Evolutionary conservation across 2,797 vertebrate genomes (phyloP), one percentile per base, ranked within the genome.

Genomic region (Phalloptychus januarius): DNA sequence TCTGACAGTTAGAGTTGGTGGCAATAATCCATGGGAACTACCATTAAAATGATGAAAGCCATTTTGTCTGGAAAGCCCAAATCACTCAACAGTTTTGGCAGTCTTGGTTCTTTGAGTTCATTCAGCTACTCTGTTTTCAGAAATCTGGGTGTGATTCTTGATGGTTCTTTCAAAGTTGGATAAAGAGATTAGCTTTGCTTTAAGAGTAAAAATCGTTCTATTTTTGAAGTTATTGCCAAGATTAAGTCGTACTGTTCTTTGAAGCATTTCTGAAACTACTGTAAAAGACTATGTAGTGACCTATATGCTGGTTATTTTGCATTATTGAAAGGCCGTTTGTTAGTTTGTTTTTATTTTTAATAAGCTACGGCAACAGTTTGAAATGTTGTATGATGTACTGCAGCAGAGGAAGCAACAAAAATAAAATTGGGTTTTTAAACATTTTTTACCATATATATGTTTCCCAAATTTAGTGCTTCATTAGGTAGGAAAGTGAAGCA

Each of bases 71-170:
- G 36, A 67, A 67, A 69, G 65, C 36, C 38, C 38, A 69, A 69
- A 69, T 69, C 65, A 69, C 38, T 42, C 36, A 69, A 13, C 65
- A 69, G 38, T 69, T 69, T 33, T 69, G 38, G 65, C 65, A 69
- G 13, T 67, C 36, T 40, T 67, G 63, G 36, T 23, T 69, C 38
- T 69, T 69, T 69, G 38, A 5, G 33, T 69, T 40, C 36, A 69
- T 69, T 23, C 36, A 42, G 38, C 25, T 25, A 42, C 65, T 67
- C 18, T 69, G 23, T 40, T 42, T 69, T 69, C 8, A 69, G 23
- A 25, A 69, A 69, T 23, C 38, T n/a, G 38, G 11, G 11, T 69
- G 63, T 40, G 23, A 69, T 25, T 69, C 38, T 69, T 69, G 11
- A 69, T 10, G 13, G 63, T 33, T 69, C 65, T 42, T 65, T 69